Conservation (phyloP, 2,888 invertebrate species). For the Trissoscelio sp. region DNA sequence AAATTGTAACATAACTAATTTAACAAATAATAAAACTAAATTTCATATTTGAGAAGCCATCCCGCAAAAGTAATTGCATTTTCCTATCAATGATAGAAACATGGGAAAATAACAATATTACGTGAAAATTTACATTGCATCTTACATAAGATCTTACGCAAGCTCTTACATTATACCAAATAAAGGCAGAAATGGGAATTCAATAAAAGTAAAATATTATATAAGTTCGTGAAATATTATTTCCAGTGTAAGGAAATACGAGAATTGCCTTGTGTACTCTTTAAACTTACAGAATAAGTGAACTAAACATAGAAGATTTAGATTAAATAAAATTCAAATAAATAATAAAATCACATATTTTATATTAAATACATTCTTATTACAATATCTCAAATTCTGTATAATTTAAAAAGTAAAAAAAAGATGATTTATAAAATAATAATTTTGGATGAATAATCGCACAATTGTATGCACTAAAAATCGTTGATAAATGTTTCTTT, state of each 20-base stretch:
- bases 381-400: no score
- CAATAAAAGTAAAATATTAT: conserved; percentile 31
- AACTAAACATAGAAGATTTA: no score
- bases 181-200: conserved; percentile 16
- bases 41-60: neutral
- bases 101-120: conserved; percentile 33
- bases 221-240: conserved; percentile 2
- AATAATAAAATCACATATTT: no score
- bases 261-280: neutral
- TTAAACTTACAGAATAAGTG: no score
- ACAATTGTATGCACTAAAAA: neutral
- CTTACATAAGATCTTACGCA: conserved; percentile 21
- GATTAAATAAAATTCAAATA: no score
- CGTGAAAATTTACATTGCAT: conserved; percentile 6
- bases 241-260: neutral
- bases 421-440: no score
- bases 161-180: conserved; percentile 13
- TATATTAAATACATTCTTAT: no score
- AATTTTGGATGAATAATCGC: no score
- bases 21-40: neutral
- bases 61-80: conserved; percentile 7
- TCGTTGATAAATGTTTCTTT: neutral
- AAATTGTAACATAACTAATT: no score
- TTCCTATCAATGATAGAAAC: conserved; percentile 1
- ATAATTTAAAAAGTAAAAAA: no score